Evolutionary conservation across 2,797 vertebrate species (phyloP).

Genomic region (Chelon labrosus): DNA sequence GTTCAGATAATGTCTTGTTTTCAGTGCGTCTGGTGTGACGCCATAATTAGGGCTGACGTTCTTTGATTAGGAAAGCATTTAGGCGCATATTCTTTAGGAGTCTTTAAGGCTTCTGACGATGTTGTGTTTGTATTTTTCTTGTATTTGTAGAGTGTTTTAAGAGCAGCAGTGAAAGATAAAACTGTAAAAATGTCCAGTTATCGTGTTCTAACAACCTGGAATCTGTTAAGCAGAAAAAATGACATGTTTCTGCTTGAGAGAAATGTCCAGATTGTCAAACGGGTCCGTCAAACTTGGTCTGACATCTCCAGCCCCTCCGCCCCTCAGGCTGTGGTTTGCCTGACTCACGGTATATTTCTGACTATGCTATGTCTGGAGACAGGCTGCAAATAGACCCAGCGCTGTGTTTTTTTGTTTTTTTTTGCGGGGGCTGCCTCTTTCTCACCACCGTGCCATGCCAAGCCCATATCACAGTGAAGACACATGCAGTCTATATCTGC

Average conservation of each 20-base stretch:
- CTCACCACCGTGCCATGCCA: conserved; percentile 3
- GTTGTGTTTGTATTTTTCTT: no score
- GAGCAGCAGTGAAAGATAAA: neutral
- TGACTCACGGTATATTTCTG: conserved; percentile 54
- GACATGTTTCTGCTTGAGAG: neutral
- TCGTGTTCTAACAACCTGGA: neutral
- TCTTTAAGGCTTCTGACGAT: no score
- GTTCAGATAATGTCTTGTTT: no score
- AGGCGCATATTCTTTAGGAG: neutral
- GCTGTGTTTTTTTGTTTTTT: conserved; percentile 19
- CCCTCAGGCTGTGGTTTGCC: neutral
- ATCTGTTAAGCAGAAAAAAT: neutral
- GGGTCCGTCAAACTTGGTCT: neutral
- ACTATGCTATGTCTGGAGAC: conserved; percentile 32
- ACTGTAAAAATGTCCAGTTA: neutral
- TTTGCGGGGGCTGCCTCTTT: conserved; percentile 28
- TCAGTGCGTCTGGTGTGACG: no score
- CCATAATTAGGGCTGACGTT: no score
- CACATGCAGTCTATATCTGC: conserved; percentile 14
- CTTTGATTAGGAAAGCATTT: conserved; percentile 4
- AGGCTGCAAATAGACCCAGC: conserved; percentile 45
- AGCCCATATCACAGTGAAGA: conserved; percentile 1
- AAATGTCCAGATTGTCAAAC: neutral
- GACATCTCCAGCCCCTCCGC: neutral
- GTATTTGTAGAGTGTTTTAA: neutral